Evolutionary conservation across 2,888 invertebrate species (phyloP).

Genomic region (Noctua pronuba): DNA sequence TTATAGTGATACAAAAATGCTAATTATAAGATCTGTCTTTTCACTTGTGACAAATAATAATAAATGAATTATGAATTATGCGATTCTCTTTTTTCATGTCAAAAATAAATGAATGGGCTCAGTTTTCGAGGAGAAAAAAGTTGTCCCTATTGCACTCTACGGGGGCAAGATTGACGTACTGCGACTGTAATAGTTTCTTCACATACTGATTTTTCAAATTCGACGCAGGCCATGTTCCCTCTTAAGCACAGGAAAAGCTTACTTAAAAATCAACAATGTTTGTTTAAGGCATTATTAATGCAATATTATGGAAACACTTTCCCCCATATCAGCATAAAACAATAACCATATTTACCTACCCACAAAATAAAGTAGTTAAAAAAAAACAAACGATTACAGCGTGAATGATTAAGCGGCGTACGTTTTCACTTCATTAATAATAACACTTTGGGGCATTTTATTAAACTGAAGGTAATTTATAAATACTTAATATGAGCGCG

Average conservation of each 20-base stretch:
- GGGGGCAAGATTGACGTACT: too few relatives aligned
- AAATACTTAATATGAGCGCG: slow-evolving; percentile 84
- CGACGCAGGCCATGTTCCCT: neutral
- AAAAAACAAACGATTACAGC: slow-evolving; percentile 70
- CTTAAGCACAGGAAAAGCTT: neutral
- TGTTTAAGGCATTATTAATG: neutral
- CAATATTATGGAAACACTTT: slow-evolving; percentile 17
- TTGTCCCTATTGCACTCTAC: too few relatives aligned
- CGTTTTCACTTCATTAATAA: slow-evolving; percentile 87
- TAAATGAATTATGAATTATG: too few relatives aligned
- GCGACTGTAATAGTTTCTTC: too few relatives aligned
- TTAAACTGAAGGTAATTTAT: slow-evolving; percentile 85
- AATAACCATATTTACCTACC: slow-evolving; percentile 61
- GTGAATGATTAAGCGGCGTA: slow-evolving; percentile 81
- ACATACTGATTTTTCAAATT: too few relatives aligned
- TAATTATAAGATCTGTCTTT: too few relatives aligned
- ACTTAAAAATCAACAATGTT: neutral
- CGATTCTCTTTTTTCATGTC: too few relatives aligned
- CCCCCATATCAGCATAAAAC: slow-evolving; percentile 36
- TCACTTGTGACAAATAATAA: too few relatives aligned
- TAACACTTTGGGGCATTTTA: slow-evolving; percentile 85
- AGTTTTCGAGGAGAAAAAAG: too few relatives aligned
- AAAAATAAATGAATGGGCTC: too few relatives aligned
- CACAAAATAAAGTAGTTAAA: slow-evolving; percentile 65
- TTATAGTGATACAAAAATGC: too few relatives aligned